A percentile compares a stretch with the other conserved stretches of the same genome.
Conservation (phyloP, 2,888 invertebrate genomes). For the Eupeodes latifasciatus region DNA sequence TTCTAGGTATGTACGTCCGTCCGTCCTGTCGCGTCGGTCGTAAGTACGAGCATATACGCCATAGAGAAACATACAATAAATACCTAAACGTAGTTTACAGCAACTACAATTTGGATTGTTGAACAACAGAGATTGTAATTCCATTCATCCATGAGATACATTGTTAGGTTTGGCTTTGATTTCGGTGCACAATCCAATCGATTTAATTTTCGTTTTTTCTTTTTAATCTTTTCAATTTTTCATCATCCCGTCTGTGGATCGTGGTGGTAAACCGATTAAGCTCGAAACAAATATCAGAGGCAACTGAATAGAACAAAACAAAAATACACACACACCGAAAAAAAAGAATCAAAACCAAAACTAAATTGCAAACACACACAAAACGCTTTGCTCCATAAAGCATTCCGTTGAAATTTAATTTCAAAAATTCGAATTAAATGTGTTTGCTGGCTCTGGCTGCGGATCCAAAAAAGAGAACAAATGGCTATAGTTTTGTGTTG, state of each 20-base stretch:
- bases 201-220: conserved; percentile 11
- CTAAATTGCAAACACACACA: conserved; percentile 41
- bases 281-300: conserved; percentile 30
- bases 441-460: background rate
- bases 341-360: conserved; percentile 3
- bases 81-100: conserved; percentile 22
- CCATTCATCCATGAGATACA: conserved; percentile 42
- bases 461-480: background rate
- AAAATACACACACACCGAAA: background rate
- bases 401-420: conserved; percentile 63
- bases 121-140: conserved; percentile 19
- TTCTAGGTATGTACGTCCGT: background rate
- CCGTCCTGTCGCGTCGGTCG: no score
- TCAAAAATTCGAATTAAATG: conserved; percentile 59
- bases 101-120: conserved; percentile 19
- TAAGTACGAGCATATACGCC: background rate
- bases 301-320: background rate
- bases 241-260: conserved; percentile 2
- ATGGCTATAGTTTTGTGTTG: conserved; percentile 13
- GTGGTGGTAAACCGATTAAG: conserved; percentile 44
- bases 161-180: conserved; percentile 31
- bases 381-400: conserved; percentile 34
- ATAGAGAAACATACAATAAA: background rate
- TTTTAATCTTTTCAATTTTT: conserved; percentile 3
- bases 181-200: conserved; percentile 36